Evolutionary conservation across 2,888 invertebrate genomes (phyloP).

Genomic region (Salticus scenicus): DNA sequence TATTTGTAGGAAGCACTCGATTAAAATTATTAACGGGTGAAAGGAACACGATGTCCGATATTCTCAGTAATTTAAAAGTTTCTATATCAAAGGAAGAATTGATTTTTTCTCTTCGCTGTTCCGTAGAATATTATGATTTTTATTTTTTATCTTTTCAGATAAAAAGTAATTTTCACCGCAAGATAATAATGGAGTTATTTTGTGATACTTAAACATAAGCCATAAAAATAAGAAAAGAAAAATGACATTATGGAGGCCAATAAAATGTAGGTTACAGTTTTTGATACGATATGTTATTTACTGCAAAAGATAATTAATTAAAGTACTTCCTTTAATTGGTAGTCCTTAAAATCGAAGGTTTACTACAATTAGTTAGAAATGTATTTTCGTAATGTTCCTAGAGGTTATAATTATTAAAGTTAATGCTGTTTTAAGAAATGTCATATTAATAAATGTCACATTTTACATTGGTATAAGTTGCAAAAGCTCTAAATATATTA

Average conservation of each 20-base stretch:
- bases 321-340: too few relatives aligned
- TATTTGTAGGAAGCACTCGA: slow-evolving; percentile 30
- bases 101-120: slow-evolving; percentile 19
- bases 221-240: background rate
- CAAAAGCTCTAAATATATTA: too few relatives aligned
- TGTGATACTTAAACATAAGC: background rate
- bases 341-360: too few relatives aligned
- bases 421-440: too few relatives aligned
- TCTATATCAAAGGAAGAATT: slow-evolving; percentile 20
- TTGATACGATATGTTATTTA: background rate
- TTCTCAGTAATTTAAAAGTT: slow-evolving; percentile 33
- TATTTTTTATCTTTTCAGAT: background rate
- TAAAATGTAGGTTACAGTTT: background rate
- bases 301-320: too few relatives aligned
- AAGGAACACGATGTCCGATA: slow-evolving; percentile 36
- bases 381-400: too few relatives aligned
- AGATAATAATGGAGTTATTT: slow-evolving; percentile 1
- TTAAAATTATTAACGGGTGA: slow-evolving; percentile 62
- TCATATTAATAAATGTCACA: too few relatives aligned
- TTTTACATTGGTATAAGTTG: too few relatives aligned
- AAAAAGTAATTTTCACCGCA: slow-evolving; percentile 9
- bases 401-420: too few relatives aligned
- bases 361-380: too few relatives aligned
- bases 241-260: background rate
- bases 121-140: background rate